A percentile compares a stretch with the other conserved stretches of the same genome.
Conservation (phyloP, 2,113 vertebrate species). For the Cettia cetti region DNA sequence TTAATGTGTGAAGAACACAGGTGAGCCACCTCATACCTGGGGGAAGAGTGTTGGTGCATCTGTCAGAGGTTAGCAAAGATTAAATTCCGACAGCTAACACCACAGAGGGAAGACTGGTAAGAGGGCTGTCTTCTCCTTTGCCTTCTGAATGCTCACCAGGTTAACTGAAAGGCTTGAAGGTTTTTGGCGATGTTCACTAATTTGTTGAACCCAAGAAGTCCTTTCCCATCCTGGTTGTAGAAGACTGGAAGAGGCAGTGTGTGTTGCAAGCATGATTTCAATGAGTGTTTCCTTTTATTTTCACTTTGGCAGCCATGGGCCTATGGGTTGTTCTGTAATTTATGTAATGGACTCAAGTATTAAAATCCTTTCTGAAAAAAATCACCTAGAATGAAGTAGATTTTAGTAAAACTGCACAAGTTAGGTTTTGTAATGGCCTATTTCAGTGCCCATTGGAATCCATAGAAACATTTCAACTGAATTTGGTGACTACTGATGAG, state of each 20-base stretch:
- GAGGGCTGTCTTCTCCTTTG: background rate
- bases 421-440: background rate
- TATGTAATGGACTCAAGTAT: background rate
- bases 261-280: background rate
- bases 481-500: conserved; percentile 18
- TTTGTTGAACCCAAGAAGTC: background rate
- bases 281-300: background rate
- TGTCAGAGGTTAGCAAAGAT: background rate
- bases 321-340: background rate
- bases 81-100: fast-evolving
- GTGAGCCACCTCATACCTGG: fast-evolving
- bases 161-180: background rate
- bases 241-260: background rate
- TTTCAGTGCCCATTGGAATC: background rate
- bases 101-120: background rate
- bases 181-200: background rate
- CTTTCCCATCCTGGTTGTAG: background rate
- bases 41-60: background rate
- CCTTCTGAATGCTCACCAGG: background rate
- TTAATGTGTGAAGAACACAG: background rate
- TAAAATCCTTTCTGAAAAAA: background rate
- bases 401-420: background rate
- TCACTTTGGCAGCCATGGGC: background rate
- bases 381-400: background rate
- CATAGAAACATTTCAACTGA: background rate